phyloP scores from a whole-genome alignment of 2,888 invertebrate genomes.

The Endotricha flammealis region DNA sequence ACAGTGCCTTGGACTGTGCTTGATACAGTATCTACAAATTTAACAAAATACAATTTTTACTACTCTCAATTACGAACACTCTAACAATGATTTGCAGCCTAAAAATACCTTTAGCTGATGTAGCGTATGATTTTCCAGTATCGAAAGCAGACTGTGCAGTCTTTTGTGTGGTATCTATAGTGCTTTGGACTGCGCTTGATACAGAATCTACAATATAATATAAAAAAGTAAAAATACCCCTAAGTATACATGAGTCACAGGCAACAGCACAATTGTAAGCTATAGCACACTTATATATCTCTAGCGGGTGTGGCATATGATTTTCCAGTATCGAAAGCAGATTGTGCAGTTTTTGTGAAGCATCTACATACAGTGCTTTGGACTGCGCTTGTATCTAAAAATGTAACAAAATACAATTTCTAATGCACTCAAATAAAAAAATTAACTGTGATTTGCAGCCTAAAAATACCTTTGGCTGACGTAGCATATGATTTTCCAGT shows the following conservation, averaged over 20 bases:
- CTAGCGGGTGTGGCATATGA: slow-evolving; percentile 33
- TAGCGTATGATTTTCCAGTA: no score
- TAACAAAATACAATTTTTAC: neutral
- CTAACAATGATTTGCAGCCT: no score
- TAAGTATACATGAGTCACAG: no score
- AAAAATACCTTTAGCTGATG: no score
- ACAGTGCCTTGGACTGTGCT: slow-evolving; percentile 40
- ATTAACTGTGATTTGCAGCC: no score
- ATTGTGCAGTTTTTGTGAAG: slow-evolving; percentile 26
- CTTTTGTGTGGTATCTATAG: slow-evolving; percentile 38
- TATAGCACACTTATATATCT: no score
- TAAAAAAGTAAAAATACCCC: neutral
- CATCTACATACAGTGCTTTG: neutral
- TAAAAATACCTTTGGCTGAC: neutral
- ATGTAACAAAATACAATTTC: no score
- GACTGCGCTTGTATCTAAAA: neutral
- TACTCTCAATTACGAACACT: neutral
- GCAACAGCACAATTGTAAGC: no score
- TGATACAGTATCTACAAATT: slow-evolving; percentile 50
- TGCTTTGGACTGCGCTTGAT: slow-evolving; percentile 25
- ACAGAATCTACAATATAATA: neutral
- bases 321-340: slow-evolving; percentile 37
- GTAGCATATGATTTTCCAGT: neutral
- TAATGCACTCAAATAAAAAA: no score
- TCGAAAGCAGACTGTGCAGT: no score